Percentiles rank a stretch among this genome's conserved stretches.
These are phyloP conservation scores for Chorisops tibialis DNA, from an alignment of 2,888 invertebrate species.

Conservation along the genomic window DNA sequence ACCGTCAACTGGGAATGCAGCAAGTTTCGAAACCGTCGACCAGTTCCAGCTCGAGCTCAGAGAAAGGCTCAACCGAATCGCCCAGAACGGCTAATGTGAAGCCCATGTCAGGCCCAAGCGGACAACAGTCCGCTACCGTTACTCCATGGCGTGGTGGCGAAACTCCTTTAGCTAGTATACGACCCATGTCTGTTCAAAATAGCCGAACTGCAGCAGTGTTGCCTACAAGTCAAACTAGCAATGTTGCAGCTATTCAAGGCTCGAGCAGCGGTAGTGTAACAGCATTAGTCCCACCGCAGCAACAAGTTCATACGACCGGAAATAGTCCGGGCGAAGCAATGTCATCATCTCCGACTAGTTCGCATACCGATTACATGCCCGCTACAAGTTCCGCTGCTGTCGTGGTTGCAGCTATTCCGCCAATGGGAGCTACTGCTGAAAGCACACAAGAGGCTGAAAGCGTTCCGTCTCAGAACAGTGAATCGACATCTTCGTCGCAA, in stretches of 20 bases:
- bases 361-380: constrained; percentile 80
- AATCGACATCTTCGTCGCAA: constrained; percentile 44
- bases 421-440: constrained; percentile 52
- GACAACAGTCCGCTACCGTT: constrained; percentile 54
- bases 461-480: constrained; percentile 47
- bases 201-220: constrained; percentile 72
- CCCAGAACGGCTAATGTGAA: constrained; percentile 88
- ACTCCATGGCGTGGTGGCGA: constrained; percentile 72
- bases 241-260: constrained; percentile 44
- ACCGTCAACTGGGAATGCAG: constrained; percentile 61
- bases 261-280: constrained; percentile 50
- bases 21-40: constrained; percentile 68
- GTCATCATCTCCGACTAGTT: constrained; percentile 69
- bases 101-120: constrained; percentile 76
- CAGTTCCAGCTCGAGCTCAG: constrained; percentile 60
- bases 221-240: constrained; percentile 66
- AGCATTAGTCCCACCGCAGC: constrained; percentile 60
- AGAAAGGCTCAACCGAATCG: constrained; percentile 59
- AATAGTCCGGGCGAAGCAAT: constrained; percentile 53
- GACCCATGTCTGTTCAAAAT: constrained; percentile 78
- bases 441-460: constrained; percentile 54
- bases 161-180: constrained; percentile 86
- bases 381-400: constrained; percentile 69
- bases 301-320: constrained; percentile 59
- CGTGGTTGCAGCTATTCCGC: constrained; percentile 67